These are phyloP conservation scores for Actias luna DNA, from an alignment of 2,888 invertebrate genomes.

Conservation along the genomic window DNA sequence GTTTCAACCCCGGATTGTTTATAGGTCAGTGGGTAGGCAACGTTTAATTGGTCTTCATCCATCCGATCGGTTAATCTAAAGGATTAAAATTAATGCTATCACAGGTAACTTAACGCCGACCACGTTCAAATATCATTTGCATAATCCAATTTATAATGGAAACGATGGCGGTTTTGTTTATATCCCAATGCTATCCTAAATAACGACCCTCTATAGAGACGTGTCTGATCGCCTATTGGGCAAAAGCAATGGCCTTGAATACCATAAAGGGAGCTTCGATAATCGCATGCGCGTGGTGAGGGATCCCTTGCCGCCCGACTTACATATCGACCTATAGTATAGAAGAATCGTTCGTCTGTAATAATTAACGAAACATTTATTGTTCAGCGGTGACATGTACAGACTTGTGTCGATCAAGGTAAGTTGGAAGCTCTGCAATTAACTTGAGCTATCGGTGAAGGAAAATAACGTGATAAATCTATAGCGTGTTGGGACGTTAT, in stretches of 20 bases:
- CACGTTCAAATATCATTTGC: not conserved
- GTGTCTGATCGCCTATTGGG: not conserved
- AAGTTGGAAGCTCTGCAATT: too few relatives aligned
- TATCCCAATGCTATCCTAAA: not conserved
- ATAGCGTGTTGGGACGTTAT: too few relatives aligned
- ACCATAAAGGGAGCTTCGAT: not conserved
- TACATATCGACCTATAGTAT: not conserved
- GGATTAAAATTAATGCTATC: not conserved
- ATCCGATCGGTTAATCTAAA: not conserved
- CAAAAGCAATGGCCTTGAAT: not conserved
- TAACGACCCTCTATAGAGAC: not conserved
- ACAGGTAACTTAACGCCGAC: not conserved
- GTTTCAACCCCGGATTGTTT: slow-evolving; percentile 1
- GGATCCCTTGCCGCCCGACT: not conserved
- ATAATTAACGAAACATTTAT: too few relatives aligned
- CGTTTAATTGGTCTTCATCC: not conserved
- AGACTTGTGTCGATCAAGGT: too few relatives aligned
- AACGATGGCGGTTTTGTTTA: not conserved
- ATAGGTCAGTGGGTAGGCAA: not conserved
- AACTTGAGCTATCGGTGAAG: too few relatives aligned
- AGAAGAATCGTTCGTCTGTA: not conserved
- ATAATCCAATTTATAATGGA: not conserved
- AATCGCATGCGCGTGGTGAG: not conserved
- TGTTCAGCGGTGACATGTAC: too few relatives aligned
- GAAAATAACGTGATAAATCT: too few relatives aligned